A percentile compares a stretch with the other conserved stretches of the same genome.
Conservation (phyloP, 2,797 vertebrate genomes). For the Coendou prehensilis region DNA sequence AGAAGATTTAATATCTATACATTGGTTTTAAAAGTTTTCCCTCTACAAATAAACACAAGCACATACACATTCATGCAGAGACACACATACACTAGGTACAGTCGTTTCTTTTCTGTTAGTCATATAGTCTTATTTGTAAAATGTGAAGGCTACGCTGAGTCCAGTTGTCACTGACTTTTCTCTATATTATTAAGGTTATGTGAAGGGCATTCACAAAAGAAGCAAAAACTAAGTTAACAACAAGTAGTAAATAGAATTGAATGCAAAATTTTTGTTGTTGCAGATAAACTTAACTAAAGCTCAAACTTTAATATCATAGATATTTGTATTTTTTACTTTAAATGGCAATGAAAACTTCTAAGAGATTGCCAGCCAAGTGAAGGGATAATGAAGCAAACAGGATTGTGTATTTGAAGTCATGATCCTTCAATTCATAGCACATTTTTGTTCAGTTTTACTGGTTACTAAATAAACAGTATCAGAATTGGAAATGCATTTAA, state of each 20-base stretch:
- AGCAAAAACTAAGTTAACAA: conserved; percentile 33
- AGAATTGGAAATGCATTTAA: conserved; percentile 77
- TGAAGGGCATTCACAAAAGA: background rate
- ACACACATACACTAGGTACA: background rate
- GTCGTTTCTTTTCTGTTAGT: background rate
- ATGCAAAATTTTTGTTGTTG: conserved; percentile 56
- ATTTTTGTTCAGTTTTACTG: conserved; percentile 69
- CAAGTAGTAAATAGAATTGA: background rate
- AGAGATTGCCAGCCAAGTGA: conserved; percentile 43
- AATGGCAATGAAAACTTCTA: conserved; percentile 58
- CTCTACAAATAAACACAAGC: background rate
- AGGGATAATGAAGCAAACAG: conserved; percentile 34
- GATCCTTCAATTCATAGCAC: conserved; percentile 20
- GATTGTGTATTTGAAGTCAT: conserved; percentile 56
- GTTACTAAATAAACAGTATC: conserved; percentile 81
- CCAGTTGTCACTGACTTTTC: conserved; percentile 56
- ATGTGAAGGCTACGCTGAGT: conserved; percentile 20
- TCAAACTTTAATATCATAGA: background rate
- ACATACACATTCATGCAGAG: background rate
- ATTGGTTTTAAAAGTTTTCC: background rate
- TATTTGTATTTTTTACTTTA: conserved; percentile 69
- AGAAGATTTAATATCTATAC: background rate
- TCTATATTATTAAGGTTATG: conserved; percentile 53
- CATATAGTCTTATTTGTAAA: background rate
- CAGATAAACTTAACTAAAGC: conserved; percentile 69